Evolutionary conservation across 2,113 vertebrate genomes (phyloP), one percentile per base, ranked within the genome.

Genomic region (Neopipo cinnamomea): DNA sequence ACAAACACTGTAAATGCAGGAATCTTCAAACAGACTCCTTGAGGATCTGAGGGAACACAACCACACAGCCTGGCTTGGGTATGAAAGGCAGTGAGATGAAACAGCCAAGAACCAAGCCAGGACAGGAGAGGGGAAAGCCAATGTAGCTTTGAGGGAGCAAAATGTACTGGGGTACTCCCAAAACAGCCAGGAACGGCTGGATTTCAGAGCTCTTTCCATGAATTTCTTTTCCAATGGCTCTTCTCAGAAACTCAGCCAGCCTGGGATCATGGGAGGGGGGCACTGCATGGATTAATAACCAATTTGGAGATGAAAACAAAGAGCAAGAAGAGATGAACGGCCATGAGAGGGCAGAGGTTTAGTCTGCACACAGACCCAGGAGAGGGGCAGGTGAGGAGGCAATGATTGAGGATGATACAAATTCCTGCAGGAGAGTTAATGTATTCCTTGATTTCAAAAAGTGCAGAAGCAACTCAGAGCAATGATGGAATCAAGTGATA

Each of bases 91-190:
- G 55, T 0, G 1, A 31, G 4, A 70, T 6, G 5, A 14, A 50
- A 42, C 39, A 85, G 90, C 79, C 83, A 70, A 21, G 85, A 63
- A 24, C 5, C 21, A 73, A 76, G 78, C 11, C 14, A 11, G 37
- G 47, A 37, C 0, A 2, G 2, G 41, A 0, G 0, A 77, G 33
- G 56, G 58, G 42, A 73, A 63, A 8, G 11, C 8, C 89, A 50
- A 15, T 3, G 2, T 1, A 49, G 70, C 46, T 91, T 31, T 33
- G 41, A 20, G 56, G 52, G 16, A 74, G 65, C 41, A 53, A n/a
- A 46, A 25, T 2, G 62, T 15, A 0, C 12, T 7, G 20, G 10
- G 33, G 23, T 10, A 27, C 68, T 39, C 28, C 68, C 84, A 33
- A 12, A 77, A 78, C 78, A 42, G 53, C n/a, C 78, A 41, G 33